Evolutionary conservation across 2,888 invertebrate genomes (phyloP), one percentile per base, ranked within the genome.

Genomic region (Cryptocheilus praepositus): DNA sequence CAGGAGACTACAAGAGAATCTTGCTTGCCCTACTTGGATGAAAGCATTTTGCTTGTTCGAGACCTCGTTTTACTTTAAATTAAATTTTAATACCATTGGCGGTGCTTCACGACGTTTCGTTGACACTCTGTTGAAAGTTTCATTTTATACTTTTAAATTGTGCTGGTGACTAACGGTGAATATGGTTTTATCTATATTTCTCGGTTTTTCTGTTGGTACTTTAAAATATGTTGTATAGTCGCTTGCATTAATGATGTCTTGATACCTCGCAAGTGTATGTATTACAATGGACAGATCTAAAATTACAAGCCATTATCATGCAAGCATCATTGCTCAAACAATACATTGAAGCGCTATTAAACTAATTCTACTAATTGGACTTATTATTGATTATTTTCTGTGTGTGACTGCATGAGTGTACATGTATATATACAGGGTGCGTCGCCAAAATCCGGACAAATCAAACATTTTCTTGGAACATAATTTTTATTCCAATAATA

Each of bases 1-100:
- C 95, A 70, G 96, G 96, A 61, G 94, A 96, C 89, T 96, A 96
- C 92, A 95, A 95, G 90, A 95, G 94, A 88, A 93, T 95, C 80
- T 90, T 97, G 70, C 91, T 96, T 73, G 94, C 94, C 59, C 89
- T 95, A 51, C 91, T 95, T 77, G 86, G 85, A 85, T 85, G 82
- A 83, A 79, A 73, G 61, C 67, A 74, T 81, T 77, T 79, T 61
- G 71, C 56, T 67, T 64, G 63, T 74, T 55, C 71, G 57, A 65
- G 71, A 73, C 57, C 51, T 43, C 45, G 28, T 66, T 77, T 78
- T 69, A 55, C 76, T 77, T 55, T 57, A 61, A 67, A 68, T 73
- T 52, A 46, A 56, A 64, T 45, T 64, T 57, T 75, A 67, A 54
- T 69, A 49, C 18, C 61, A 61, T 43, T 45, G 53, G 76, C 57